These are phyloP conservation scores for Apamea monoglypha DNA, from an alignment of 2,888 invertebrate species.

Conservation along the genomic window DNA sequence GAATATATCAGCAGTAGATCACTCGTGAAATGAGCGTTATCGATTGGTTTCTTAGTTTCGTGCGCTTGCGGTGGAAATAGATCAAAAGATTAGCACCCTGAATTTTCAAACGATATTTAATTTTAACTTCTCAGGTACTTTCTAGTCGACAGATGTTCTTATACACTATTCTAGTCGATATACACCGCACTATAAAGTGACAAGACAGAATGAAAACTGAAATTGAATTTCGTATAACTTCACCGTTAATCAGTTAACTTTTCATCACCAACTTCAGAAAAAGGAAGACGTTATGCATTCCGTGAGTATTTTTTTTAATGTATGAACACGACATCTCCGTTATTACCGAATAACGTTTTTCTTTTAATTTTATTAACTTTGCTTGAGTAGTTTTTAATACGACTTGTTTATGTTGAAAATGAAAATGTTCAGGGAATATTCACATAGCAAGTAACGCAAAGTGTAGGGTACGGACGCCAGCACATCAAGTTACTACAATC, in stretches of 20 bases:
- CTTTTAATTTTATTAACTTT: not conserved
- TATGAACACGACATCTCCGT: not conserved
- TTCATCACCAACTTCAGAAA: not conserved
- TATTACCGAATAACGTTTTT: not conserved
- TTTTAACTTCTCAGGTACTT: not conserved
- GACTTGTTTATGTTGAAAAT: not conserved
- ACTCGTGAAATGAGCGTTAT: conserved; percentile 21
- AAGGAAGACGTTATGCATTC: not conserved
- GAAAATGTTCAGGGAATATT: not conserved
- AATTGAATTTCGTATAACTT: not conserved
- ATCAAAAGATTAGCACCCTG: not conserved
- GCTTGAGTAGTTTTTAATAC: not conserved
- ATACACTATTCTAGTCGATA: not conserved
- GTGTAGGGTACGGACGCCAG: too few species aligned
- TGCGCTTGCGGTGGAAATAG: not conserved
- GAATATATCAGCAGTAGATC: not conserved
- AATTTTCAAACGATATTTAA: not conserved
- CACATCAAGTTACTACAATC: too few species aligned
- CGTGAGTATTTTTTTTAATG: not conserved
- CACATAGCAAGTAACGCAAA: not conserved
- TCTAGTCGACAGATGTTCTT: not conserved
- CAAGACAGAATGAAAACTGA: not conserved
- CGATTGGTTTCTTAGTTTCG: not conserved
- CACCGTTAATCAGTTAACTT: not conserved
- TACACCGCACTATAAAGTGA: not conserved